Conservation (phyloP, 1,140 invertebrate species). For the Atta texana region DNA sequence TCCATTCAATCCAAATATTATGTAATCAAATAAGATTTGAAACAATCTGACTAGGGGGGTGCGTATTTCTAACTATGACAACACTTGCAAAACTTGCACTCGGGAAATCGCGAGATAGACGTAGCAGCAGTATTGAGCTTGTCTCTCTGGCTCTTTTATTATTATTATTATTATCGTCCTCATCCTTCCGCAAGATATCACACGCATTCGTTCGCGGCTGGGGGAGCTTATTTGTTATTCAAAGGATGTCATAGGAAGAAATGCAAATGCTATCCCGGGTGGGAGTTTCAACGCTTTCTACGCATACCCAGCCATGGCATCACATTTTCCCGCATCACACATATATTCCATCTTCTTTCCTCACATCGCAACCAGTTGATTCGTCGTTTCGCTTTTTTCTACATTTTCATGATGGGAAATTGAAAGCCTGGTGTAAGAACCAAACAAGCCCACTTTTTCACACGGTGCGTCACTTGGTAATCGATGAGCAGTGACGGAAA, state of each 20-base stretch:
- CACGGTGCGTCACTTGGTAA: constrained; percentile 13
- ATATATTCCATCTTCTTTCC: constrained; percentile 38
- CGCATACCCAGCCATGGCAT: constrained; percentile 23
- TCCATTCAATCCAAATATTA: constrained; percentile 26
- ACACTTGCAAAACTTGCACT: background rate
- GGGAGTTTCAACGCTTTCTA: constrained; percentile 51
- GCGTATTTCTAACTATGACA: constrained; percentile 35
- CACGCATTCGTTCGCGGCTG: constrained; percentile 57
- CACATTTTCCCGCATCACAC: constrained; percentile 42
- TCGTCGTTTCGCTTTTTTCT: constrained; percentile 33
- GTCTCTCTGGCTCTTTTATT: constrained; percentile 38
- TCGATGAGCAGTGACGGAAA: constrained; percentile 1
- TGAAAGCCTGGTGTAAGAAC: constrained; percentile 37
- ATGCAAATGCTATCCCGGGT: constrained; percentile 55
- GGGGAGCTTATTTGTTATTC: constrained; percentile 60
- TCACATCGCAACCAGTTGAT: constrained; percentile 51
- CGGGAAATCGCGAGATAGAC: constrained; percentile 18
- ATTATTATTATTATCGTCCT: constrained; percentile 48
- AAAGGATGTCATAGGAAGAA: constrained; percentile 62
- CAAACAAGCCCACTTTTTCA: constrained; percentile 32
- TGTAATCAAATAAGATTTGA: constrained; percentile 33
- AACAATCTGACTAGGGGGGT: constrained; percentile 18
- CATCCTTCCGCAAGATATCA: constrained; percentile 61
- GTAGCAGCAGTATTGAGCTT: constrained; percentile 1
- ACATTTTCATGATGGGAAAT: constrained; percentile 39